Conservation (phyloP, 2,888 invertebrate species). For the Eubasilissa splendida region DNA sequence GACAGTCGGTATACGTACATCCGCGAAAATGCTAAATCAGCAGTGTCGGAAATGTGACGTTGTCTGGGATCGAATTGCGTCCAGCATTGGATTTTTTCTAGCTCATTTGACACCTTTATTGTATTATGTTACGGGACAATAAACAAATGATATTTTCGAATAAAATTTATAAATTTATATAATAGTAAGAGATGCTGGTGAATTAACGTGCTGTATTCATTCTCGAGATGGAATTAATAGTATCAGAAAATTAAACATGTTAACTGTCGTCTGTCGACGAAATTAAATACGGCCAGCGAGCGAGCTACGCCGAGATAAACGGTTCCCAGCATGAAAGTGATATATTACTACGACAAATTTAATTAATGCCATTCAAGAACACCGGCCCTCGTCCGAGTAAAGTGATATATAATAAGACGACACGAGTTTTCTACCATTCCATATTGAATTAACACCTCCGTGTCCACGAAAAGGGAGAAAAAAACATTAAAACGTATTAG, state of each 20-base stretch:
- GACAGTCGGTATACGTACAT: background rate
- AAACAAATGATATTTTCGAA: no score
- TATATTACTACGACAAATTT: slow-evolving; percentile 50
- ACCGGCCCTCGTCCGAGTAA: background rate
- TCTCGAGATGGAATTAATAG: no score
- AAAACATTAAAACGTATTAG: no score
- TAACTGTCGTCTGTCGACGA: slow-evolving; percentile 31
- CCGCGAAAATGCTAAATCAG: background rate
- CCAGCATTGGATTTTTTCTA: background rate
- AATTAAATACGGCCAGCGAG: slow-evolving; percentile 46
- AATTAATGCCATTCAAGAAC: slow-evolving; percentile 50
- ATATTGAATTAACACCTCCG: no score
- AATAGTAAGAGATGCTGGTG: background rate
- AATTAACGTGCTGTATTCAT: no score
- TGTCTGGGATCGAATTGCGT: background rate
- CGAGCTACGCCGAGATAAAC: slow-evolving; percentile 29
- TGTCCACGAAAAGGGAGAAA: no score
- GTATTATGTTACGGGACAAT: no score
- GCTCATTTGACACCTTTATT: slow-evolving; percentile 8
- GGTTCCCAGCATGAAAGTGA: slow-evolving; percentile 40
- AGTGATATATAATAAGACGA: background rate
- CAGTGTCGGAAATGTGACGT: background rate
- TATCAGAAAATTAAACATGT: no score
- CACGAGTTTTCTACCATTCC: no score
- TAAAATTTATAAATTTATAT: no score